A percentile compares a stretch with the other conserved stretches of the same genome.
Conservation (phyloP, 2,888 invertebrate species). For the Spodoptera picta region DNA sequence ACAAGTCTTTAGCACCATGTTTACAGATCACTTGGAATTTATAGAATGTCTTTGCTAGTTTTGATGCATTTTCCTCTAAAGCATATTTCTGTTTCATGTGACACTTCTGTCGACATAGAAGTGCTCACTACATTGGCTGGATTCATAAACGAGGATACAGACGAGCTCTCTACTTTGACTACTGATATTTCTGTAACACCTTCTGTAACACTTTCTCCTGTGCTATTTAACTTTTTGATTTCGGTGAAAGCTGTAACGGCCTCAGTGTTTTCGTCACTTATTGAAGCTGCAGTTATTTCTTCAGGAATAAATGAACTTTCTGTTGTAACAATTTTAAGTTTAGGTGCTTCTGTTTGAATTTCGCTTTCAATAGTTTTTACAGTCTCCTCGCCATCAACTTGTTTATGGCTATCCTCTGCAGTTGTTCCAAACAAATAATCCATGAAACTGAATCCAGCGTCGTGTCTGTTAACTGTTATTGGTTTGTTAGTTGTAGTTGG, state of each 20-base stretch:
- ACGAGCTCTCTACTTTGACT: slow-evolving; percentile 69
- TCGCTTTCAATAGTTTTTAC: slow-evolving; percentile 56
- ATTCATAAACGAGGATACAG: slow-evolving; percentile 83
- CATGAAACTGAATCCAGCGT: slow-evolving; percentile 77
- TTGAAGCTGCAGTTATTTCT: slow-evolving; percentile 73
- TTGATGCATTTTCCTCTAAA: slow-evolving; percentile 95
- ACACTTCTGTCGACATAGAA: slow-evolving; percentile 94
- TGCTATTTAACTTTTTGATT: slow-evolving; percentile 36
- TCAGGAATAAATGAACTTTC: slow-evolving; percentile 80
- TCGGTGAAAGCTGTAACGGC: slow-evolving; percentile 36
- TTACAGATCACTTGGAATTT: slow-evolving; percentile 54
- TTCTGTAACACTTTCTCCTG: slow-evolving; percentile 41
- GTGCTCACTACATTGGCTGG: slow-evolving; percentile 90
- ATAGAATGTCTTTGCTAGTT: slow-evolving; percentile 83
- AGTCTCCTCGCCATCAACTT: slow-evolving; percentile 53
- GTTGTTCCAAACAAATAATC: slow-evolving; percentile 82
- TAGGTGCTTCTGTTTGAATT: slow-evolving; percentile 64
- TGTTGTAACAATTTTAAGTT: slow-evolving; percentile 71
- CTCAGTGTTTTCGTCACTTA: slow-evolving; percentile 43
- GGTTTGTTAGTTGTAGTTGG: slow-evolving; percentile 66
- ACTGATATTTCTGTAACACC: slow-evolving; percentile 56
- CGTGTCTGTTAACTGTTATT: slow-evolving; percentile 68
- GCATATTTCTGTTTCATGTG: slow-evolving; percentile 96
- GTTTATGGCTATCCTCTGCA: slow-evolving; percentile 65
- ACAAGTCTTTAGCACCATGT: slow-evolving; percentile 74